Conservation (phyloP, 2,888 invertebrate species). For the Bombyx huttoni region DNA sequence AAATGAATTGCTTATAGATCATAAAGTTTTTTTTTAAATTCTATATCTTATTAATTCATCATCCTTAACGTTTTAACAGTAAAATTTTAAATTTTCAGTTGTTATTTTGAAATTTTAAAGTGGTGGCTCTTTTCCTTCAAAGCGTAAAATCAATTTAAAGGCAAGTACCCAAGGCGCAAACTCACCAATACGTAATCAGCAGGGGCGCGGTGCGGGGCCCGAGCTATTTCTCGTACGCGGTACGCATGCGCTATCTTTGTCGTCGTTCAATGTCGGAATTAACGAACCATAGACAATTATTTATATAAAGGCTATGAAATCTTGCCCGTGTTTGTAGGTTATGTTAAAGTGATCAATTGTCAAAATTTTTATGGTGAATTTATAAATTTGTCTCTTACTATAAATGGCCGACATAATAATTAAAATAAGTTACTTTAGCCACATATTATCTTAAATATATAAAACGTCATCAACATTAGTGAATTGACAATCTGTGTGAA, state of each 20-base stretch:
- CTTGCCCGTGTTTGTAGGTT: slow-evolving; percentile 58
- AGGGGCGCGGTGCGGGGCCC: slow-evolving; percentile 13
- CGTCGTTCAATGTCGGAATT: slow-evolving; percentile 8
- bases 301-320: slow-evolving; percentile 36
- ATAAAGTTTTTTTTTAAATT: no score
- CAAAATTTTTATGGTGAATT: slow-evolving; percentile 51
- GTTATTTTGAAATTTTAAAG: not conserved
- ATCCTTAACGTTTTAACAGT: no score
- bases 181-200: slow-evolving; percentile 7
- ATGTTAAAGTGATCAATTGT: slow-evolving; percentile 63
- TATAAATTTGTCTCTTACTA: slow-evolving; percentile 19
- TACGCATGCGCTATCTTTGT: slow-evolving; percentile 43
- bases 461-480: not conserved
- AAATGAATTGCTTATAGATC: no score
- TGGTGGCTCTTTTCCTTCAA: not conserved
- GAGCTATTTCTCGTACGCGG: slow-evolving; percentile 4
- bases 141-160: slow-evolving; percentile 14
- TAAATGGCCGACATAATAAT: not conserved
- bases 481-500: slow-evolving; percentile 19
- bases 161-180: slow-evolving; percentile 13
- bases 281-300: slow-evolving; percentile 46
- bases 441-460: not conserved
- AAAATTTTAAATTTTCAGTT: no score
- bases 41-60: no score
- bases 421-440: not conserved